Percentiles rank a stretch among this genome's conserved stretches.
These are phyloP conservation scores for Argyrosomus japonicus DNA, from an alignment of 2,113 vertebrate genomes.

Conservation along the genomic window DNA sequence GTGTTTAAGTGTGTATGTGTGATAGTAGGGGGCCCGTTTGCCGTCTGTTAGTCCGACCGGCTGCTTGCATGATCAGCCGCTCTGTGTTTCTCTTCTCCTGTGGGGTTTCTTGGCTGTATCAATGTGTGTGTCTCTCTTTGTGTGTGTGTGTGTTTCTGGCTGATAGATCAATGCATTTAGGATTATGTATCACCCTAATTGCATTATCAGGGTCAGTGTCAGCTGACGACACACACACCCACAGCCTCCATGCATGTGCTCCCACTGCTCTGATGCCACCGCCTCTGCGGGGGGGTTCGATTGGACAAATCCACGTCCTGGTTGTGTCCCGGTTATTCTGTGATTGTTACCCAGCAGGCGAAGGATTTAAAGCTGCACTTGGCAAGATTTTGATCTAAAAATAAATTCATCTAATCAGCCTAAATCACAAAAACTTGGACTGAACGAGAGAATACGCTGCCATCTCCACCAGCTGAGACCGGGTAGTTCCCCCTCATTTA, in stretches of 20 bases:
- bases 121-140: conserved; percentile 7
- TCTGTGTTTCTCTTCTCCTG: conserved; percentile 72
- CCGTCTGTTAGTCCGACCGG: conserved; percentile 77
- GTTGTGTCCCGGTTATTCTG: conserved; percentile 28
- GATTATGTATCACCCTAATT: conserved; percentile 80
- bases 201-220: conserved; percentile 71
- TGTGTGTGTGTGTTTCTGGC: conserved; percentile 35
- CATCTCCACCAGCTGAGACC: conserved; percentile 21
- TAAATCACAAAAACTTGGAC: conserved; percentile 47
- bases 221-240: conserved; percentile 50
- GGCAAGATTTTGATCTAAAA: conserved; percentile 62
- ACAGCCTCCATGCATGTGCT: conserved; percentile 3
- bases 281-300: not conserved
- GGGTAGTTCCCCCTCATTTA: not conserved
- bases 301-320: conserved; percentile 15
- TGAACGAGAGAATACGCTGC: conserved; percentile 10
- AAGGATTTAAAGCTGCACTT: conserved; percentile 58
- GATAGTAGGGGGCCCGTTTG: conserved; percentile 43
- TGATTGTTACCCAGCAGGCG: conserved; percentile 42
- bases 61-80: conserved; percentile 69
- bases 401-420: conserved; percentile 60
- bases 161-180: conserved; percentile 79
- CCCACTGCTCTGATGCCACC: conserved; percentile 2
- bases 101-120: conserved; percentile 54
- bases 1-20: conserved; percentile 30